Evolutionary conservation across 1,140 invertebrate genomes (phyloP).

Genomic region (Papilio aristodemus): DNA sequence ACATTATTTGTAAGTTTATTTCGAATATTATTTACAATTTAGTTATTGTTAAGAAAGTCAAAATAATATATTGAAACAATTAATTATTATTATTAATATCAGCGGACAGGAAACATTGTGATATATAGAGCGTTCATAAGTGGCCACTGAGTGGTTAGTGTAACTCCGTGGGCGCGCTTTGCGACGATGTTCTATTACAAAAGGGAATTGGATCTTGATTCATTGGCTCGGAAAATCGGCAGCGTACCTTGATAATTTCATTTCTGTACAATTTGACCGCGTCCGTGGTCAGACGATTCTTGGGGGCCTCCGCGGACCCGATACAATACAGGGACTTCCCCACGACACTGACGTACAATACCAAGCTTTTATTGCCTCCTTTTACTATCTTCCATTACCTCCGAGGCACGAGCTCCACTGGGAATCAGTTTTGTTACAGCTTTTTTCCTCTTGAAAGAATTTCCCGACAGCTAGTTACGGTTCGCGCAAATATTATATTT

Average conservation of each 20-base stretch:
- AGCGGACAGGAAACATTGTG: slow-evolving; percentile 49
- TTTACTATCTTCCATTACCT: slow-evolving; percentile 80
- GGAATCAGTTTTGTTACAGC: slow-evolving; percentile 78
- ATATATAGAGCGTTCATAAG: slow-evolving; percentile 57
- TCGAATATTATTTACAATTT: no score
- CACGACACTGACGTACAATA: slow-evolving; percentile 75
- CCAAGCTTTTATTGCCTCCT: slow-evolving; percentile 80
- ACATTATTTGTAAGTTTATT: no score
- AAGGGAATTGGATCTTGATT: slow-evolving; percentile 81
- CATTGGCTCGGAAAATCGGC: slow-evolving; percentile 80
- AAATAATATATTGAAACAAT: neutral
- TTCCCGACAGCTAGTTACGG: slow-evolving; percentile 56
- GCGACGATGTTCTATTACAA: slow-evolving; percentile 80
- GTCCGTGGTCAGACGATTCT: slow-evolving; percentile 76
- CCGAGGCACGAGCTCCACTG: slow-evolving; percentile 64
- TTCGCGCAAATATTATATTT: slow-evolving; percentile 56
- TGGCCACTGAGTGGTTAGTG: slow-evolving; percentile 72
- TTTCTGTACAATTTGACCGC: slow-evolving; percentile 81
- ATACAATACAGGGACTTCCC: slow-evolving; percentile 74
- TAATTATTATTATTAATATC: slow-evolving; percentile 8
- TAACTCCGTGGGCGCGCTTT: slow-evolving; percentile 72
- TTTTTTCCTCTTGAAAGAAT: slow-evolving; percentile 67
- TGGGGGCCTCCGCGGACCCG: slow-evolving; percentile 68
- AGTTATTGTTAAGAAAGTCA: no score
- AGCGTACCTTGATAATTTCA: slow-evolving; percentile 81